Conservation (phyloP, 2,797 vertebrate genomes). For the Hipposideros larvatus region DNA sequence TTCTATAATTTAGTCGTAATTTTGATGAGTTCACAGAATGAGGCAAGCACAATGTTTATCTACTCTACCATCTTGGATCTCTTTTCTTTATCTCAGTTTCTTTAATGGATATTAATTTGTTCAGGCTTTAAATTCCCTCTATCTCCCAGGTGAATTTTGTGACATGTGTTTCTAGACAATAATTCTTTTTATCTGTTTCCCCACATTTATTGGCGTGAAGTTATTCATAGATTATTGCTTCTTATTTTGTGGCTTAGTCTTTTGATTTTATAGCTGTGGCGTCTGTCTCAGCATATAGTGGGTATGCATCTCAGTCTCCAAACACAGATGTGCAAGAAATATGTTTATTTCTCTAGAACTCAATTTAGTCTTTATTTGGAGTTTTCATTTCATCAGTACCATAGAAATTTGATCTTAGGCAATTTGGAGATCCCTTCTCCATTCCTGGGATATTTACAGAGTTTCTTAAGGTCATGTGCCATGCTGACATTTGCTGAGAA, state of each 20-base stretch:
- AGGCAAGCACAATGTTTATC: too few species aligned
- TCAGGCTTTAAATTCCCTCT: not conserved
- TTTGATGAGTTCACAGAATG: too few species aligned
- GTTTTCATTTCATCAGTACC: not conserved
- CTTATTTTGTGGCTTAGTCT: not conserved
- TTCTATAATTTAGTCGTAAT: too few species aligned
- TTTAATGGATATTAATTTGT: slow-evolving; percentile 50
- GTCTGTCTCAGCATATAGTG: not conserved
- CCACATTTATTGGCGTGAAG: not conserved
- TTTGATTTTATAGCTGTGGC: slow-evolving; percentile 32
- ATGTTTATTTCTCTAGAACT: slow-evolving; percentile 54
- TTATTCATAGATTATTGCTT: slow-evolving; percentile 46
- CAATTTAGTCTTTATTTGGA: slow-evolving; percentile 3
- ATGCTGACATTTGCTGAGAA: not conserved
- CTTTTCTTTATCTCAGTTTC: not conserved
- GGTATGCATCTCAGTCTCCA: slow-evolving; percentile 8
- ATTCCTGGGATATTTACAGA: not conserved
- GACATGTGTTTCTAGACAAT: slow-evolving; percentile 30
- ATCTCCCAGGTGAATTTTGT: not conserved
- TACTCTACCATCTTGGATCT: too few species aligned
- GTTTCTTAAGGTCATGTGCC: not conserved
- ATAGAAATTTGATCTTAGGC: not conserved
- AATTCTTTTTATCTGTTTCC: slow-evolving; percentile 50
- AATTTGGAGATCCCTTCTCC: not conserved
- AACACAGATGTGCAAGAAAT: slow-evolving; percentile 30